phyloP scores from a whole-genome alignment of 2,797 vertebrate genomes.

The Bradypus variegatus region DNA sequence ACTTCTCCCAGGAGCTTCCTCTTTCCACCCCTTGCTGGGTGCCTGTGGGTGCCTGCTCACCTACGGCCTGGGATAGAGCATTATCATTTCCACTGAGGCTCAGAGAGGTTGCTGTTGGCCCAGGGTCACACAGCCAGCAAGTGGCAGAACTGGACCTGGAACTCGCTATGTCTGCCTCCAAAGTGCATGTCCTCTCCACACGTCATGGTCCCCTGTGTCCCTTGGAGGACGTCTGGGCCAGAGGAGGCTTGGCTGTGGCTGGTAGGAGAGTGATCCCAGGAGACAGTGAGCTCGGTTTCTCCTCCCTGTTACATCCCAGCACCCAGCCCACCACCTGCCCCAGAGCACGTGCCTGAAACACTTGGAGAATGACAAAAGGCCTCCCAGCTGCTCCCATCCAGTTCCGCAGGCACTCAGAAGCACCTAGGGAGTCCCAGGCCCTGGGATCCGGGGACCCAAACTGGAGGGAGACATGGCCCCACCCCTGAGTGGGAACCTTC shows the following conservation, averaged over 20 bases:
- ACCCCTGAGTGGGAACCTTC: fast-evolving
- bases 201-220: fast-evolving
- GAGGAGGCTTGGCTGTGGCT: neutral
- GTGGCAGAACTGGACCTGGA: neutral
- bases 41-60: neutral
- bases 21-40: neutral
- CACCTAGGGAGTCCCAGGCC: neutral
- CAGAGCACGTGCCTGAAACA: fast-evolving
- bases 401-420: neutral
- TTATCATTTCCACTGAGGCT: neutral
- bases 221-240: neutral
- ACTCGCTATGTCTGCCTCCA: neutral
- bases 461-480: fast-evolving
- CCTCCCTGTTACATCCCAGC: neutral
- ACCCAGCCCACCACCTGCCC: neutral
- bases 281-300: fast-evolving
- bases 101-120: neutral
- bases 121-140: neutral
- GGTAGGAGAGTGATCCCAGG: fast-evolving
- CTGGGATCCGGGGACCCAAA: neutral
- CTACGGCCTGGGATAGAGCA: fast-evolving
- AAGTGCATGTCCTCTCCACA: neutral
- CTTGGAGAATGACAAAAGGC: neutral
- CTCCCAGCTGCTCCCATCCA: neutral
- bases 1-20: neutral